Evolutionary conservation across 2,888 invertebrate species (phyloP).

Genomic region (Drosophila neonasuta): DNA sequence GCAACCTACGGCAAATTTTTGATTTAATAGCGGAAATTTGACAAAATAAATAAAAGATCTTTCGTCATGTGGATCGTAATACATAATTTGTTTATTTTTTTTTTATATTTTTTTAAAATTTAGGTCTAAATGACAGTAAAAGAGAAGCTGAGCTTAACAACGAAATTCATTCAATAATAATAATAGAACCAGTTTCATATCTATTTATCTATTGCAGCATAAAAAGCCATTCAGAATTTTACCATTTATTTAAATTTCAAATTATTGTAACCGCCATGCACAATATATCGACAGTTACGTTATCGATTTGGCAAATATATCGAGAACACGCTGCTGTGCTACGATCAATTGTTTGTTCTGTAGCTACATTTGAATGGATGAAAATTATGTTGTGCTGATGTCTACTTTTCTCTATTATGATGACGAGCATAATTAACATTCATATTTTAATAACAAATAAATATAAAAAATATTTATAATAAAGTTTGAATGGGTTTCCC

Average conservation of each 20-base stretch:
- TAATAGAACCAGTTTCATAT: too few relatives aligned
- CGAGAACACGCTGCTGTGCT: neutral
- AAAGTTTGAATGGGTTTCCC: neutral
- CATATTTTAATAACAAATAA: too few relatives aligned
- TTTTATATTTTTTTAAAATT: neutral
- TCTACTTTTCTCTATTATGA: too few relatives aligned
- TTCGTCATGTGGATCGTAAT: slow-evolving; percentile 14
- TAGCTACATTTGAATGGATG: too few relatives aligned
- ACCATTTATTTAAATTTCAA: neutral
- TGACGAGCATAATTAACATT: too few relatives aligned
- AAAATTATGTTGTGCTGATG: too few relatives aligned
- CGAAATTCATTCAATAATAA: neutral
- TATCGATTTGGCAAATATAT: neutral
- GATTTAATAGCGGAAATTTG: slow-evolving; percentile 22
- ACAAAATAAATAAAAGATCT: slow-evolving; percentile 24
- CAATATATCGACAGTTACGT: neutral
- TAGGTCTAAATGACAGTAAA: slow-evolving; percentile 3
- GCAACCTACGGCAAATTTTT: slow-evolving; percentile 31
- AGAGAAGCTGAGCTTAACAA: neutral
- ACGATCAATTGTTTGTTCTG: neutral
- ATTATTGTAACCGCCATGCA: neutral
- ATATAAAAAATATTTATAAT: too few relatives aligned
- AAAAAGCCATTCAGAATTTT: too few relatives aligned
- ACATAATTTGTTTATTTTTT: neutral
- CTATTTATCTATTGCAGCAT: too few relatives aligned